Evolutionary conservation across 2,113 vertebrate species (phyloP), one percentile per base, ranked within the genome.

Genomic region (Spilogale gracilis): DNA sequence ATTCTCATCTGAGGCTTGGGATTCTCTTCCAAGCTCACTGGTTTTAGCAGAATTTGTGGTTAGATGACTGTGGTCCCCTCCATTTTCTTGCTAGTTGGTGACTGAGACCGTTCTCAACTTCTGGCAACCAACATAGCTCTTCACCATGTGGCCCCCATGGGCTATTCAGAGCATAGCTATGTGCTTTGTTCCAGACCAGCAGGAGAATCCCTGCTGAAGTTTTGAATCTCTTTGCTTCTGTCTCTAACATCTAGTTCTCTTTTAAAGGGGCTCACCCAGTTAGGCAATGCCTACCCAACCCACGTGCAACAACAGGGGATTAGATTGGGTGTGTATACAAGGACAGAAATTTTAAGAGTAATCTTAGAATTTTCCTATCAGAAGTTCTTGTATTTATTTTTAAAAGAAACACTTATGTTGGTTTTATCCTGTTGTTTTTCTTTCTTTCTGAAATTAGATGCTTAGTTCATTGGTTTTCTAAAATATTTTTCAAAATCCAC

Each of bases 391-490:
- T 45, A 43, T 93, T 73, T n/a, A 73, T 83, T 32, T 92, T 89
- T 69, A 38, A 5, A 54, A 69, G 67, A 52, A 78, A 50, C 52
- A 25, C 13, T 38, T 56, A 13, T 1, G 7, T 80, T 76, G 65
- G 25, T 56, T 91, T 91, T 94, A 58, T 88, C 67, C n/a, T 86
- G 21, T 45, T 58, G 11, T 93, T 87, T 87, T 90, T 74, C 54
- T 90, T 80, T 89, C 11, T 58, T 43, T 65, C 16, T 79, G 74
- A 95, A 94, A 82, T 25, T 82, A 73, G 43, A 82, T 82, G 43
- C 30, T 61, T 82, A 67, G 93, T 63, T 93, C 45, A 83, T 45
- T 87, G 45, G 14, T 73, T 79, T 88, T 93, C 74, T 86, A 71
- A 87, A 38, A 25, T 43, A 56, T 71, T 93, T 91, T 91, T 17